Conservation (phyloP, 2,797 vertebrate species). For the Arnoldichthys spilopterus region DNA sequence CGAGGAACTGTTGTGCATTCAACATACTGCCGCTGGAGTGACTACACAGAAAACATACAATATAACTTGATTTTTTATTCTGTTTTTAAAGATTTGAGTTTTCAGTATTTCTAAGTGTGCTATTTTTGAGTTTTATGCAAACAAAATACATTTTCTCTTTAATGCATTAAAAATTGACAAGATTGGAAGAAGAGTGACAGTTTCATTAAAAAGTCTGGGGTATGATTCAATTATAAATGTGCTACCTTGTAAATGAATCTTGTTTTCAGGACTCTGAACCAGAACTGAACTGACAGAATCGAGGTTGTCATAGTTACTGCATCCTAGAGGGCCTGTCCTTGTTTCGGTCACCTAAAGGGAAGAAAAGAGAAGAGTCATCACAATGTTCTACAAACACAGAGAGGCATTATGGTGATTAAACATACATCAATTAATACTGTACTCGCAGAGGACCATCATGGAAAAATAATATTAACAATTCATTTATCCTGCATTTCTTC, state of each 20-base stretch:
- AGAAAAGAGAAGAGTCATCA: slow-evolving; percentile 54
- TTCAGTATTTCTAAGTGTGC: not conserved
- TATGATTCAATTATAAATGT: slow-evolving; percentile 76
- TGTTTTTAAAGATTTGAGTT: not conserved
- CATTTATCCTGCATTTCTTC: not conserved
- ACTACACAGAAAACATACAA: slow-evolving; percentile 14
- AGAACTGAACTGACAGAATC: slow-evolving; percentile 99
- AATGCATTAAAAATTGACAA: slow-evolving; percentile 58
- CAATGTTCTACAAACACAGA: slow-evolving; percentile 58
- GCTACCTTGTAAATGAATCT: slow-evolving; percentile 98
- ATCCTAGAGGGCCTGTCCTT: slow-evolving; percentile 96
- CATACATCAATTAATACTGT: not conserved
- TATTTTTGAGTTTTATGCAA: not conserved
- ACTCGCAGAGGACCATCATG: not conserved
- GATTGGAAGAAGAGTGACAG: slow-evolving; percentile 73
- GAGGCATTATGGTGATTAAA: not conserved
- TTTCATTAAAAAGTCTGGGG: slow-evolving; percentile 74
- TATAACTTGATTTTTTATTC: not conserved
- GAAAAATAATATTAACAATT: not conserved
- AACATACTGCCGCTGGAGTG: not conserved
- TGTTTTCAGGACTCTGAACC: slow-evolving; percentile 98
- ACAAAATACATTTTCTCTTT: slow-evolving; percentile 61
- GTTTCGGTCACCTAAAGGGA: slow-evolving; percentile 94
- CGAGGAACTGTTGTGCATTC: slow-evolving; percentile 13
- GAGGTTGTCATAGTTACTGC: slow-evolving; percentile 99